Evolutionary conservation across 2,113 vertebrate species (phyloP).

Genomic region (Psilopsiagon aurifrons): DNA sequence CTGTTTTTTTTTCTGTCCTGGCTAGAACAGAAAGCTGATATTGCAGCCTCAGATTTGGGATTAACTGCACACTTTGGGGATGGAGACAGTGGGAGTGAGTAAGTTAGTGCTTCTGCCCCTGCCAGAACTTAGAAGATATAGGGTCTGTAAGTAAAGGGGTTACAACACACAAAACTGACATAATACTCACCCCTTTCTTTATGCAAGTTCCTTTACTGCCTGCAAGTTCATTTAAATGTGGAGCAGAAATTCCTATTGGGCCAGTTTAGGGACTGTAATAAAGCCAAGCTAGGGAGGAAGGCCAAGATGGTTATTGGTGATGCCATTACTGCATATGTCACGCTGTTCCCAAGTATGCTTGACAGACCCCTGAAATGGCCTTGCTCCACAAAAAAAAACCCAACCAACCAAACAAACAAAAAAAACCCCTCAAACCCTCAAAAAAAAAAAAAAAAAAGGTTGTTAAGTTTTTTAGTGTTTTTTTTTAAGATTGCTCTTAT

Average conservation of each 20-base stretch:
- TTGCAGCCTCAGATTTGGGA: background rate
- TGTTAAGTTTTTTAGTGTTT: constrained; percentile 49
- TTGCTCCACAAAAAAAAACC: background rate
- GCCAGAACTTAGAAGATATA: constrained; percentile 8
- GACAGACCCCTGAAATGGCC: background rate
- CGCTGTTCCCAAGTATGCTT: background rate
- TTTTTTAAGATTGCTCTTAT: constrained; percentile 29
- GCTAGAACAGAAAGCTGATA: constrained; percentile 39
- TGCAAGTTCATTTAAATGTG: background rate
- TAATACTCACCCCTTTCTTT: background rate
- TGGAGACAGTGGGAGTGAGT: constrained; percentile 27
- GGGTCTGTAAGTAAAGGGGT: constrained; percentile 3
- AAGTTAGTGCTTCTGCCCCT: constrained; percentile 22
- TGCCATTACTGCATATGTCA: background rate
- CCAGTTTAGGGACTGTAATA: background rate
- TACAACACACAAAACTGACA: background rate
- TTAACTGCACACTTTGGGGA: constrained; percentile 12
- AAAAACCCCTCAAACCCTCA: background rate
- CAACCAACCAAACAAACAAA: background rate
- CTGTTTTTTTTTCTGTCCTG: constrained; percentile 47
- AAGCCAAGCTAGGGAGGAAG: background rate
- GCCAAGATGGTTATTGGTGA: background rate
- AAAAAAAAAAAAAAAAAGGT: background rate
- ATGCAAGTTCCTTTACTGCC: background rate
- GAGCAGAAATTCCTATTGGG: constrained; percentile 10